Conservation (phyloP, 2,888 invertebrate genomes). For the Drosophila recens region DNA sequence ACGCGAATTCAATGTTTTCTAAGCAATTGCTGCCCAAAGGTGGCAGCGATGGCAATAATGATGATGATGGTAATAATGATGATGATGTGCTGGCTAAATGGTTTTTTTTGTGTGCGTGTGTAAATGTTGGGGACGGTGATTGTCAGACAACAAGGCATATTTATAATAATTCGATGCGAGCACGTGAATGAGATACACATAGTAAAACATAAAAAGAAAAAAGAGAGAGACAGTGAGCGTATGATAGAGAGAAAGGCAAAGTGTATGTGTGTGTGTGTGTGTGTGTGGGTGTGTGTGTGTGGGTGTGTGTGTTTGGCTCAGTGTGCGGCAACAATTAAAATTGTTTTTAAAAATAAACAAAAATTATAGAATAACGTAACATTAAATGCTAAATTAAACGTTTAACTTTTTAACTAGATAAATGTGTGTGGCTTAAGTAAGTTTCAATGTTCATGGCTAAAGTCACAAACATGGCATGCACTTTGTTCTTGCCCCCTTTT, state of each 20-base stretch:
- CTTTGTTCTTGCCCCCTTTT: constrained; percentile 35
- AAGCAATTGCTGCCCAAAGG: constrained; percentile 62
- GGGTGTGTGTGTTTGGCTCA: constrained; percentile 1
- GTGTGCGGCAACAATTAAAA: constrained; percentile 38
- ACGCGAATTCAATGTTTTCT: constrained; percentile 87
- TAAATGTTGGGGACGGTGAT: constrained; percentile 38
- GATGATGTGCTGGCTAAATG: constrained; percentile 58
- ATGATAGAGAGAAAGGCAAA: constrained; percentile 9
- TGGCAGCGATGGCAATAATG: constrained; percentile 37
- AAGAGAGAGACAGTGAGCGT: constrained; percentile 46
- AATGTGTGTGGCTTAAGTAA: constrained; percentile 60
- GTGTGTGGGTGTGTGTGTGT: too few relatives aligned
- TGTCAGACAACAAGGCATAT: constrained; percentile 69
- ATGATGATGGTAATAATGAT: constrained; percentile 30
- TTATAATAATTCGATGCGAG: constrained; percentile 67
- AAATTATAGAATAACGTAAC: constrained; percentile 47
- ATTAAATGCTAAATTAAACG: constrained; percentile 55
- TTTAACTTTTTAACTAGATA: constrained; percentile 39
- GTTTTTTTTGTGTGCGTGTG: constrained; percentile 32
- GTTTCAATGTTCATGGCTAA: constrained; percentile 62
- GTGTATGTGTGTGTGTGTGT: constrained; percentile 8
- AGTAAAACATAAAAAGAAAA: constrained; percentile 38
- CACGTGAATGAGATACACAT: constrained; percentile 60
- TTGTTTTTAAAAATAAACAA: constrained; percentile 18
- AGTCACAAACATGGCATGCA: constrained; percentile 73